phyloP scores from a whole-genome alignment of 2,888 invertebrate genomes.

The Salpingus planirostris region DNA sequence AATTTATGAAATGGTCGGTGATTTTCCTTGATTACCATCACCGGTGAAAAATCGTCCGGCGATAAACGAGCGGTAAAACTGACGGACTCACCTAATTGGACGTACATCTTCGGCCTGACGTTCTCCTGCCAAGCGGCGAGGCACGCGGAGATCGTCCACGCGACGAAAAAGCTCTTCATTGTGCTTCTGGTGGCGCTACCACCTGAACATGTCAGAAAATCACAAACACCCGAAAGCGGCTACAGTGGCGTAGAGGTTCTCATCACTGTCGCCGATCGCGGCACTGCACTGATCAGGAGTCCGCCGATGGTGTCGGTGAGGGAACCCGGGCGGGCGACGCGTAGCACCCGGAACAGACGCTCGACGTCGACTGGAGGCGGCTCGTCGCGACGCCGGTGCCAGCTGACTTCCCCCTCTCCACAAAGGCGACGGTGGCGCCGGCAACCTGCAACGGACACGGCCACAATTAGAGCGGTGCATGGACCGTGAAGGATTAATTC shows the following conservation, averaged over 20 bases:
- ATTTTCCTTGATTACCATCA: no score
- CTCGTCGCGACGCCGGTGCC: slow-evolving; percentile 45
- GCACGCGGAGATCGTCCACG: slow-evolving; percentile 45
- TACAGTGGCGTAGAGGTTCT: slow-evolving; percentile 17
- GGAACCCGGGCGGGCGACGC: slow-evolving; percentile 12
- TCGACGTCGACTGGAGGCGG: slow-evolving; percentile 49
- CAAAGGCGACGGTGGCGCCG: slow-evolving; percentile 35
- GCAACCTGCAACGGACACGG: slow-evolving; percentile 41
- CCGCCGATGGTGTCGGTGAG: slow-evolving; percentile 5
- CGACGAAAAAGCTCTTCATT: slow-evolving; percentile 33
- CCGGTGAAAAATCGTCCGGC: no score
- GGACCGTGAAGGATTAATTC: slow-evolving; percentile 33
- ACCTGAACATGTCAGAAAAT: slow-evolving; percentile 25
- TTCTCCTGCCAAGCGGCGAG: slow-evolving; percentile 81
- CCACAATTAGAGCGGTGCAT: slow-evolving; percentile 25
- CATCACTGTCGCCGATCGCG: slow-evolving; percentile 27
- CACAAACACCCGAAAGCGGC: slow-evolving; percentile 15
- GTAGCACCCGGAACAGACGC: slow-evolving; percentile 35
- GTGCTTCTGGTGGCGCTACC: slow-evolving; percentile 17
- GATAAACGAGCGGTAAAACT: no score
- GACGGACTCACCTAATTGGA: slow-evolving; percentile 84
- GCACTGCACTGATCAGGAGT: no score
- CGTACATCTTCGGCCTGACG: slow-evolving; percentile 86
- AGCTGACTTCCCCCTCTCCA: slow-evolving; percentile 35
- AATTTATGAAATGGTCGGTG: no score